These are phyloP conservation scores for Falco punctatus DNA, from an alignment of 2,113 vertebrate genomes.

Conservation along the genomic window DNA sequence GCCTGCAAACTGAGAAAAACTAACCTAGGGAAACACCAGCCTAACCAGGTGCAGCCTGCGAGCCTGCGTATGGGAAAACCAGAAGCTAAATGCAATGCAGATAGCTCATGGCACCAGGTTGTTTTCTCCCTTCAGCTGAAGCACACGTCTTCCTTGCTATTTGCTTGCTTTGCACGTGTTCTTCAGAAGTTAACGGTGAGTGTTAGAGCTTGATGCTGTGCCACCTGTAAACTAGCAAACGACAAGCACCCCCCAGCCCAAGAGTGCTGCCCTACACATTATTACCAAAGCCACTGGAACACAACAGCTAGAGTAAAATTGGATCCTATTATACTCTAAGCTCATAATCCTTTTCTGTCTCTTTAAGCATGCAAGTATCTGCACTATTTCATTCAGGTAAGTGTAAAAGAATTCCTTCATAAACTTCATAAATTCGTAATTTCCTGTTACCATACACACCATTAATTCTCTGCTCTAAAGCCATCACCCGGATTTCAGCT, in stretches of 20 bases:
- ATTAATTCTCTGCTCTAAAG: neutral
- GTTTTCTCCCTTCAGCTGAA: neutral
- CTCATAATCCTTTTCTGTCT: neutral
- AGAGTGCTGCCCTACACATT: neutral
- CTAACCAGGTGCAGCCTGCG: neutral
- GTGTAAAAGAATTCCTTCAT: neutral
- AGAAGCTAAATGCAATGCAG: neutral
- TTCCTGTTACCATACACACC: neutral
- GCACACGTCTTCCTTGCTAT: neutral
- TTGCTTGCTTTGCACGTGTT: neutral
- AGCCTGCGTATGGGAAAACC: rapidly evolving
- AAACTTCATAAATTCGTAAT: neutral
- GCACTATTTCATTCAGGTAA: neutral
- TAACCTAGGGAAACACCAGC: neutral
- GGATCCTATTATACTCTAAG: neutral
- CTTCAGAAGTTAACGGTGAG: neutral
- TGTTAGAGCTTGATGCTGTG: neutral
- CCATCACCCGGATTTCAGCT: neutral
- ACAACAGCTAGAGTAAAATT: neutral
- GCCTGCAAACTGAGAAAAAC: neutral
- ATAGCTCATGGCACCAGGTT: neutral
- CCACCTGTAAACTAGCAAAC: neutral
- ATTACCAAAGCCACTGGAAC: neutral
- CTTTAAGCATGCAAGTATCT: neutral
- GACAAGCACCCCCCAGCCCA: neutral